Evolutionary conservation across 2,797 vertebrate genomes (phyloP), one percentile per base, ranked within the genome.

Genomic region (Phataginus tricuspis): DNA sequence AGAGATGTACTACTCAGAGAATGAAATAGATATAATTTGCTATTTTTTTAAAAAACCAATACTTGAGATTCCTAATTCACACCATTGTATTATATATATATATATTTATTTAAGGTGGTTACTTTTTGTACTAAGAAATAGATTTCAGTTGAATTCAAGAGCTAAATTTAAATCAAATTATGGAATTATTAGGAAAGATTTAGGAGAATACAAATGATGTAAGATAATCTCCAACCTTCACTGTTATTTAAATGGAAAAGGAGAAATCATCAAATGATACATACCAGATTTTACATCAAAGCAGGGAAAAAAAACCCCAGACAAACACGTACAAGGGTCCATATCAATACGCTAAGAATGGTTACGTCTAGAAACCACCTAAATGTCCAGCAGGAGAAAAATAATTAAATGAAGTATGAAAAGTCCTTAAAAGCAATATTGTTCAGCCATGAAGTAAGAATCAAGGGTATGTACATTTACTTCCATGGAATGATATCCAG

Each of bases 371-470:
- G 53, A 80, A 89, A 79, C 21, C 66, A 78, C 75, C 27, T 74
- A 72, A 55, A 87, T 61, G 27, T 75, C 61, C 37, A 92, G 39
- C 18, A 94, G 61, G 72, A 51, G 61, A 75, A 87, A 86, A 89
- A 57, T 25, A 64, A 39, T 49, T 78, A 72, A 92, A 71, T 75
- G 55, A 78, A 74, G 72, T 68, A 79, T 37, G 49, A 85, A 57
- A 95, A 92, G 80, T 86, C 23, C 42, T 49, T 59, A 92, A 89
- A 83, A 87, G 31, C 31, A 77, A 42, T 82, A 57, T 63, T 80
- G 66, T 84, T 80, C 25, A 74, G 23, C 39, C 7, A 51, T 94
- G 66, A 86, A 29, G 27, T 59, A 68, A 86, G 42, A 69, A 68
- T 89, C 16, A 72, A 91, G 18, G 12, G 5, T 31, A 37, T 49